A percentile compares a stretch with the other conserved stretches of the same genome.
phyloP scores from a whole-genome alignment of 2,113 vertebrate genomes.

The Columba janthina region DNA sequence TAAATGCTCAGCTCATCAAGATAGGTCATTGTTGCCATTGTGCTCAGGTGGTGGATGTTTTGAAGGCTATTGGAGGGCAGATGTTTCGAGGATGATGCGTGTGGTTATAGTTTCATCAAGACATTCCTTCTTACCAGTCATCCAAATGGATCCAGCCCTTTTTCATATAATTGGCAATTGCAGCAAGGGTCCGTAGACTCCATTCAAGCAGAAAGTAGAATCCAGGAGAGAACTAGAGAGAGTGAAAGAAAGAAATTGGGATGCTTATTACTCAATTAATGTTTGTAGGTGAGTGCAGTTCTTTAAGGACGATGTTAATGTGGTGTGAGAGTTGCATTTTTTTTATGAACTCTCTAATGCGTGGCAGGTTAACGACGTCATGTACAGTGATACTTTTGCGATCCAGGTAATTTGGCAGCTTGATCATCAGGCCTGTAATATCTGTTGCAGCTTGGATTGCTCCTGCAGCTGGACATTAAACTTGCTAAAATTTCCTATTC shows the following conservation, averaged over 20 bases:
- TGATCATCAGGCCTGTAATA: neutral
- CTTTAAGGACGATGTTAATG: neutral
- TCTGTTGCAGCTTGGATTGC: neutral
- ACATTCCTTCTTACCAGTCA: neutral
- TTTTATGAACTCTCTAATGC: neutral
- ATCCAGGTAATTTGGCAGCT: neutral
- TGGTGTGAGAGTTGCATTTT: neutral
- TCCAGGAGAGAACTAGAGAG: neutral
- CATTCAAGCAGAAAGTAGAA: conserved; percentile 18
- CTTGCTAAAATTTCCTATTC: neutral
- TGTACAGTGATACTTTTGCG: neutral
- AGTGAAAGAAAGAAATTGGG: neutral
- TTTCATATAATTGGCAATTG: conserved; percentile 38
- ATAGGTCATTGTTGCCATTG: neutral
- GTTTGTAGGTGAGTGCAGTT: neutral
- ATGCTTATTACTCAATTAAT: conserved; percentile 20
- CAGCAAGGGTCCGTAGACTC: conserved; percentile 4
- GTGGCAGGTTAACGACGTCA: neutral
- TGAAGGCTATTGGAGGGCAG: neutral
- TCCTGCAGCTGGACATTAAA: neutral
- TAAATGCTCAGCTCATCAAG: conserved; percentile 2
- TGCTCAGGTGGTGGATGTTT: neutral
- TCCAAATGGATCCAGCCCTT: conserved; percentile 13
- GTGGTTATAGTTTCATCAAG: conserved; percentile 19
- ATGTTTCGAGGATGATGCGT: neutral